Evolutionary conservation across 1,140 invertebrate genomes (phyloP).

Genomic region (Euura saliciscinereae): DNA sequence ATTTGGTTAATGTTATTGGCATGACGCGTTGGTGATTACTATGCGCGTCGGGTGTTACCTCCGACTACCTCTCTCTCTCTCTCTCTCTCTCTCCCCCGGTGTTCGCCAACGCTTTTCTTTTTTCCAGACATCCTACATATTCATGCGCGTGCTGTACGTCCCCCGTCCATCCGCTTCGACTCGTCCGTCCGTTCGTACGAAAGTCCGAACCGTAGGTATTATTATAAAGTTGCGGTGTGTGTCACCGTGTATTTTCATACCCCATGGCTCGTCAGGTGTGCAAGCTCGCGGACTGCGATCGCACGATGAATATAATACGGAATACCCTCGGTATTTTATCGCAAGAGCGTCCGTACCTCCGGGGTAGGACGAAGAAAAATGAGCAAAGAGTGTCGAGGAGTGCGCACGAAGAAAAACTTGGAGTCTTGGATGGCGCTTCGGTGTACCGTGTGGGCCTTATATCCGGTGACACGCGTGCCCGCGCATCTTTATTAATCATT

Average conservation of each 20-base stretch:
- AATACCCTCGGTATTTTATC: too few species aligned
- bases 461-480: constrained; percentile 55
- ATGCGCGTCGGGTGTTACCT: constrained; percentile 43
- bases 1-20: constrained; percentile 50
- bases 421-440: background rate
- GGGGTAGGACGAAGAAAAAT: too few species aligned
- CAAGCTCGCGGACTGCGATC: too few species aligned
- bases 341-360: too few species aligned
- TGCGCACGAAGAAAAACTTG: too few species aligned
- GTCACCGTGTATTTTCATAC: too few species aligned
- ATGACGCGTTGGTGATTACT: constrained; percentile 49
- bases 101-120: constrained; percentile 21
- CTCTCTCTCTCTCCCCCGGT: constrained; percentile 16
- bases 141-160: constrained; percentile 53
- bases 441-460: constrained; percentile 41
- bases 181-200: constrained; percentile 25
- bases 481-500: constrained; percentile 57
- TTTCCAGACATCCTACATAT: constrained; percentile 51
- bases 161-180: constrained; percentile 20
- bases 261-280: too few species aligned
- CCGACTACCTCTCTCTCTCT: constrained; percentile 33
- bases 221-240: too few species aligned
- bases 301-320: too few species aligned
- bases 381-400: too few species aligned
- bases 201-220: constrained; percentile 18